Percentiles rank a stretch among this genome's conserved stretches.
Evolutionary conservation across 2,113 vertebrate species (phyloP).

Genomic region (Otus sunia): DNA sequence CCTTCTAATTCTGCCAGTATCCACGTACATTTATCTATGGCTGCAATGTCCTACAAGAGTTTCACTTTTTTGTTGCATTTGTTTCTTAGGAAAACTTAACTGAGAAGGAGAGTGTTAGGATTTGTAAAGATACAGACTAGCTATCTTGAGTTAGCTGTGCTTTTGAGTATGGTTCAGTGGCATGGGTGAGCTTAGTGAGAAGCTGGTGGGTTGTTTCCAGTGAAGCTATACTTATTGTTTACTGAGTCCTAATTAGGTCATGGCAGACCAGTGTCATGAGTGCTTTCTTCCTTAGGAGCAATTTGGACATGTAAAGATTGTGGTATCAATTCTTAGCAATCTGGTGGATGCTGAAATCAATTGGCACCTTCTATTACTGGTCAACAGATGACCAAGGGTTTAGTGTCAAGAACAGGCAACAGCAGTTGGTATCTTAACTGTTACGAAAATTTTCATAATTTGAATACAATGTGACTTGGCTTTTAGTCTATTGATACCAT

Average conservation of each 20-base stretch:
- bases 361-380: neutral
- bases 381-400: neutral
- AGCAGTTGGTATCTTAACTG: neutral
- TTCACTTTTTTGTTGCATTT: neutral
- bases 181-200: neutral
- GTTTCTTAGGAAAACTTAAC: neutral
- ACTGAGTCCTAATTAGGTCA: neutral
- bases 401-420: neutral
- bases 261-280: neutral
- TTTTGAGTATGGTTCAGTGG: neutral
- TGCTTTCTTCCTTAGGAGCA: neutral
- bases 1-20: neutral
- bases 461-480: too few relatives aligned
- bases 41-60: neutral
- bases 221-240: neutral
- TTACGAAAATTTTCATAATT: neutral
- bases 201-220: neutral
- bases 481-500: too few relatives aligned
- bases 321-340: rapidly evolving
- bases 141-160: neutral
- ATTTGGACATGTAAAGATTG: rapidly evolving
- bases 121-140: neutral
- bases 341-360: neutral
- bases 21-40: neutral
- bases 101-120: neutral